Evolutionary conservation across 1,140 invertebrate species (phyloP).

Genomic region (Scaptomyza hsui): DNA sequence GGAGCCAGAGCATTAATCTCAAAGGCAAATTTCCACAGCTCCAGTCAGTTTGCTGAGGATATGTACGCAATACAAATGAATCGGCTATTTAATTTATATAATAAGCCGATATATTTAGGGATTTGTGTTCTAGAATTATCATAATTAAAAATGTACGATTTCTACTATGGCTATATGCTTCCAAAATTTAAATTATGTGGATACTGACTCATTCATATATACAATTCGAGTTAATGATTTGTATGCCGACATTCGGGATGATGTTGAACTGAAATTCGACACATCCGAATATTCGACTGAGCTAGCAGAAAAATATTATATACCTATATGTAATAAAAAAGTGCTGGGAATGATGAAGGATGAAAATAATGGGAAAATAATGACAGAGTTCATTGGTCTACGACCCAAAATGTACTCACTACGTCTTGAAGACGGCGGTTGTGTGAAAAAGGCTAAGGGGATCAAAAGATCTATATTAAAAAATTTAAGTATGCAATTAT

Average conservation of each 20-base stretch:
- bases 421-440: not conserved
- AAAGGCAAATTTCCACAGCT: constrained; percentile 80
- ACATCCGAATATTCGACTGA: not conserved
- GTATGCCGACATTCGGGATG: not conserved
- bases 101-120: constrained; percentile 84
- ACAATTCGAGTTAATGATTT: not conserved
- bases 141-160: constrained; percentile 80
- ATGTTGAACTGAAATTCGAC: not conserved
- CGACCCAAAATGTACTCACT: not conserved
- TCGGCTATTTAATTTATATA: constrained; percentile 52
- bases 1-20: constrained; percentile 73
- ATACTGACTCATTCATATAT: not conserved
- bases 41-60: constrained; percentile 52
- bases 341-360: not conserved
- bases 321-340: no score
- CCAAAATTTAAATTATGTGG: no score
- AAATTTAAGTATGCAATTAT: not conserved
- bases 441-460: not conserved
- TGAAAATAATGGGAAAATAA: not conserved
- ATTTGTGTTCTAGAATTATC: constrained; percentile 81
- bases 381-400: not conserved
- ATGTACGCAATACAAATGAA: constrained; percentile 78
- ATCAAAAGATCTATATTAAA: not conserved
- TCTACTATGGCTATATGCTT: constrained; percentile 60
- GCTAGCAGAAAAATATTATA: no score